These are phyloP conservation scores for Pardosa pseudoannulata DNA, from an alignment of 2,888 invertebrate species.

Conservation along the genomic window DNA sequence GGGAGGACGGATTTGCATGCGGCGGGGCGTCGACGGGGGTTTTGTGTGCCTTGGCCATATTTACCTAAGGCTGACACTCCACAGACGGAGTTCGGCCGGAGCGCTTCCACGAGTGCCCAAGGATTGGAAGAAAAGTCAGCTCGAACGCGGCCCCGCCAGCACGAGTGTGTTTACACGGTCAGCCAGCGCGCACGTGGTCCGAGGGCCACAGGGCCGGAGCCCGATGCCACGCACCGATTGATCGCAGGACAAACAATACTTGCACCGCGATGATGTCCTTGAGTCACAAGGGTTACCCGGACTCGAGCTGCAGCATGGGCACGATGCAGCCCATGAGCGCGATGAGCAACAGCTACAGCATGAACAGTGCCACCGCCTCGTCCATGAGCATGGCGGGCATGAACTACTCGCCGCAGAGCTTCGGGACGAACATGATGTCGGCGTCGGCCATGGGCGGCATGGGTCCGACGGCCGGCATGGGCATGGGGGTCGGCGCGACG, in stretches of 20 bases:
- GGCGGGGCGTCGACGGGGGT: conserved; percentile 68
- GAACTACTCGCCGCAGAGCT: conserved; percentile 71
- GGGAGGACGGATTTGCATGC: conserved; percentile 66
- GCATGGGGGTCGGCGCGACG: conserved; percentile 59
- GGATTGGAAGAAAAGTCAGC: conserved; percentile 65
- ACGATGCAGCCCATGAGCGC: conserved; percentile 69
- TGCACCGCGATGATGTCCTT: conserved; percentile 61
- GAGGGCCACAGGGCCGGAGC: conserved; percentile 61
- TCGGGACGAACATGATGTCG: conserved; percentile 70
- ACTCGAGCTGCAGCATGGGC: conserved; percentile 70
- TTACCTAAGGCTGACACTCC: conserved; percentile 71
- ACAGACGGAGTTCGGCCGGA: conserved; percentile 60
- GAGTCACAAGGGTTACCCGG: conserved; percentile 69
- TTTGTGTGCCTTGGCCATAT: conserved; percentile 72
- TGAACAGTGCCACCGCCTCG: conserved; percentile 71
- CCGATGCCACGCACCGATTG: conserved; percentile 14
- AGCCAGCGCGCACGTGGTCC: conserved; percentile 61
- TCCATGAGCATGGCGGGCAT: conserved; percentile 68
- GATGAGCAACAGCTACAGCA: conserved; percentile 70
- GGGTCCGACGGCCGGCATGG: conserved; percentile 65
- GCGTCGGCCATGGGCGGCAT: conserved; percentile 61
- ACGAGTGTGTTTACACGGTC: conserved; percentile 67
- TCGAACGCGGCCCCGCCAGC: conserved; percentile 45
- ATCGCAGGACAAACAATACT: conserved; percentile 6
- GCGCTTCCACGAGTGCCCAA: conserved; percentile 57